Evolutionary conservation across 2,888 invertebrate genomes (phyloP), one percentile per base, ranked within the genome.

Genomic region (Julus scandinavius): DNA sequence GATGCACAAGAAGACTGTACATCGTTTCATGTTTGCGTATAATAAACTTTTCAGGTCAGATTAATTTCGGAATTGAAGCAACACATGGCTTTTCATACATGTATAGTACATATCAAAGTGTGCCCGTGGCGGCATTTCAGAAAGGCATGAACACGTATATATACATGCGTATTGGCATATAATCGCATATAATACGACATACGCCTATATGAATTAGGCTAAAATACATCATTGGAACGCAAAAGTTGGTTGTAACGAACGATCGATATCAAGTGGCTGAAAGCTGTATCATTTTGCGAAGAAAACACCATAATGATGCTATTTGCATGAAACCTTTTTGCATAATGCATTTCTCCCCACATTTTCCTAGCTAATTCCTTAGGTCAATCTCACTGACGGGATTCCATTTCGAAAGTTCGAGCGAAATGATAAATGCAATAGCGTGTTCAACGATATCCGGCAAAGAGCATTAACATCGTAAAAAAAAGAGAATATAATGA

Each of bases 281-380:
- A 54, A 54, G 54, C 54, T 11, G 54, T 54, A 54, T 54, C 54
- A 54, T 54, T 54, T 54, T 54, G 11, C 11, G 17, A 54, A 54
- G 54, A 54, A 54, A 54, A 54, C 11, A 17, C 17, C 54, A 54
- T 54, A 54, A 54, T 54, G 17, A 54, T 0, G 54, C 54, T 54
- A 54, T 54, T 54, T 54, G 54, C 54, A 54, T 54, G 54, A 54
- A 54, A 54, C 54, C 54, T 54, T 54, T 54, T 54, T 54, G 54
- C 54, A 54, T 54, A 54, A 54, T 54, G 54, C 54, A 54, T 54
- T 54, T 54, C 13, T 54, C 2, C 17, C 54, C 45, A 2, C 45
- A 45, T 45, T 45, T 45, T 5, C 45, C 45, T 45, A 54, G 13
- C 1, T 54, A 54, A 54, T 54, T 54, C 54, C 13, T 54, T 54